Conservation (phyloP, 2,113 vertebrate species). For the Andinoacara biseriatus region DNA sequence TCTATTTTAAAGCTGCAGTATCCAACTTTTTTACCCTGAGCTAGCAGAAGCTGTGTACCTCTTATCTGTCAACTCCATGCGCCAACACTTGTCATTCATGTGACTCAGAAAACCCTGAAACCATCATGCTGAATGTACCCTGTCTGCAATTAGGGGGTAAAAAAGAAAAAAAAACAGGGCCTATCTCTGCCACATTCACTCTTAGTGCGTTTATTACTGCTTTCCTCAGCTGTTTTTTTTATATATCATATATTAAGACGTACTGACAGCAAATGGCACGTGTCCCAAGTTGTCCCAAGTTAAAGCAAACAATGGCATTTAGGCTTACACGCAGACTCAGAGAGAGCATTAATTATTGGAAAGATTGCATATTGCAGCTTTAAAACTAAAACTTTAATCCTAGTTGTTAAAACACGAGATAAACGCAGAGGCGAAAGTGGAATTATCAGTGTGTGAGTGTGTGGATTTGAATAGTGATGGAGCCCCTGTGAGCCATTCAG, state of each 20-base stretch:
- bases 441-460: background rate
- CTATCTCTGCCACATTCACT: slow-evolving; percentile 20
- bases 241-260: background rate
- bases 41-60: background rate
- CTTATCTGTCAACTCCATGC: slow-evolving; percentile 16
- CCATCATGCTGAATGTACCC: background rate
- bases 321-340: background rate
- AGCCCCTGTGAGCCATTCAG: background rate
- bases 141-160: background rate
- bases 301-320: background rate
- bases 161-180: background rate
- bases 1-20: background rate
- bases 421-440: background rate
- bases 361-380: slow-evolving; percentile 3
- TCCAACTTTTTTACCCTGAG: slow-evolving; percentile 1
- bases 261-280: background rate
- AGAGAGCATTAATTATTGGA: background rate
- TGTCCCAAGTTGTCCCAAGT: slow-evolving; percentile 2
- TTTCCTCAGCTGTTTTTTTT: slow-evolving; percentile 28
- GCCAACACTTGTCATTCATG: background rate
- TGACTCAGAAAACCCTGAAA: background rate
- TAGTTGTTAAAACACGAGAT: background rate
- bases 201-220: background rate
- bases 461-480: background rate
- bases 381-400: background rate